Evolutionary conservation across 2,113 vertebrate genomes (phyloP), one percentile per base, ranked within the genome.

Genomic region (Takifugu flavidus): DNA sequence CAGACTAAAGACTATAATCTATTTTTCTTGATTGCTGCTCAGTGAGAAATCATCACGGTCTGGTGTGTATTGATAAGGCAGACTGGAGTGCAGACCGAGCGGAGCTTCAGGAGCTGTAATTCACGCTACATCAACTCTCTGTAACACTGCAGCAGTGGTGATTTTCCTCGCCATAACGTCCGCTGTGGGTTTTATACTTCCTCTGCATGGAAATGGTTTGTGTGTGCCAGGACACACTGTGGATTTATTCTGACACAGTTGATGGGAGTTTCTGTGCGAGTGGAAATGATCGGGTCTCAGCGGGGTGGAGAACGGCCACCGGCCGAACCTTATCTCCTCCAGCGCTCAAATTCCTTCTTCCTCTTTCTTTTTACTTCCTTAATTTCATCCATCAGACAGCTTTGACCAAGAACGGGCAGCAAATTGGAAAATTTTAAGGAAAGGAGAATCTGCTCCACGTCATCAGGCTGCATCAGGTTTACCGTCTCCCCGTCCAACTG

Each of bases 61-160:
- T 72, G 69, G 15, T 51, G 44, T 25, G 42, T 64, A 31, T 73
- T 59, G 56, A 63, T 81, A 80, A 65, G 39, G n/a, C 67, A 6
- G 20, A 56, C 47, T 72, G 34, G 7, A 10, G 63, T 26, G 25
- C 46, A 49, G 65, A 65, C 57, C 2, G 65, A 65, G 64, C 67
- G 39, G 43, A 72, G 74, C 69, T 73, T 58, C 59, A 60, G 53
- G 44, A 56, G 56, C 43, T 52, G 56, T 67, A 54, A 71, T 77
- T 82, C 53, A 75, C 49, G 12, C 74, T 43, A 34, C 72, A 78
- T 80, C 74, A 53, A 76, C 76, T 78, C 65, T 58, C 67, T 44
- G 42, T 53, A 64, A 15, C 6, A 25, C 65, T 65, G 62, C 70
- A 62, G 64, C 74, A 53, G 60, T 25, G 52, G 28, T 46, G 44